Evolutionary conservation across 2,888 invertebrate genomes (phyloP).

Genomic region (Pharmacophagus antenor): DNA sequence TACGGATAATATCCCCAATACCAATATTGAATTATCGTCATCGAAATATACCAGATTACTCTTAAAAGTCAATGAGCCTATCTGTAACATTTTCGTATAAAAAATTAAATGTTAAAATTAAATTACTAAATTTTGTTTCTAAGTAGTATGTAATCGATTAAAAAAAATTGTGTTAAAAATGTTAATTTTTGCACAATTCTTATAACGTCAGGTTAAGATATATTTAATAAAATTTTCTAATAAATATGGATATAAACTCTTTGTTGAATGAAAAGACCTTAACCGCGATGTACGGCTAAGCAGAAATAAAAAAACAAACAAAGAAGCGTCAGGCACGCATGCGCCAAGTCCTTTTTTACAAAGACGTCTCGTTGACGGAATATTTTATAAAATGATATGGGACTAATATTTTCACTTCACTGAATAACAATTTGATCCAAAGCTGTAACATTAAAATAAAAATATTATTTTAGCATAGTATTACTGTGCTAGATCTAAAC

Average conservation of each 20-base stretch:
- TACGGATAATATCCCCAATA: no score
- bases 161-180: no score
- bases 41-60: no score
- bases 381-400: conserved; percentile 35
- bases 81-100: no score
- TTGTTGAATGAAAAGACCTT: conserved; percentile 22
- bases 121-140: no score
- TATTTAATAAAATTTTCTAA: background rate
- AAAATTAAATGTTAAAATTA: no score
- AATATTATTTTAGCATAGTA: no score
- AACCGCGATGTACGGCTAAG: conserved; percentile 27
- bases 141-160: no score
- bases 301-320: conserved; percentile 32
- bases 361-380: conserved; percentile 34
- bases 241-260: background rate
- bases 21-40: no score
- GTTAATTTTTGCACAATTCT: no score
- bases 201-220: background rate
- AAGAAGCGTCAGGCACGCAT: conserved; percentile 33
- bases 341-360: conserved; percentile 37
- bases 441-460: conserved; percentile 3
- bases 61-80: no score
- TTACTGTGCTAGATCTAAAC: no score
- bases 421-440: conserved; percentile 11
- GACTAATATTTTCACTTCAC: conserved; percentile 28